Evolutionary conservation across 2,888 invertebrate genomes (phyloP).

Genomic region (Drosophila lacicola): DNA sequence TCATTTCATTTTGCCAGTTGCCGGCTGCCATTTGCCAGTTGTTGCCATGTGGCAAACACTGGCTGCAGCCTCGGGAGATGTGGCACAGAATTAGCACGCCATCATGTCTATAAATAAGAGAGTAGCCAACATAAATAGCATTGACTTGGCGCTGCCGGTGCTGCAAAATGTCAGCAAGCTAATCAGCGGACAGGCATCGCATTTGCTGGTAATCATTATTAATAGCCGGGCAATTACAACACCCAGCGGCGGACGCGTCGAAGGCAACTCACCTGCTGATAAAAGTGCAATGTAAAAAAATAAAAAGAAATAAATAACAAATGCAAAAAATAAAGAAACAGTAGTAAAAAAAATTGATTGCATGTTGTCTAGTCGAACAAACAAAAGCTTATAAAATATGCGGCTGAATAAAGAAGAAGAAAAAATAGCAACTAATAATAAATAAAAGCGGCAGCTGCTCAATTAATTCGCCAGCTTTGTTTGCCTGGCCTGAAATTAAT

Average conservation of each 20-base stretch:
- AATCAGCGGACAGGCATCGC: constrained; percentile 70
- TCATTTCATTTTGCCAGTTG: constrained; percentile 55
- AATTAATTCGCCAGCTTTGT: constrained; percentile 68
- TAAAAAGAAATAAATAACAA: constrained; percentile 16
- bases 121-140: constrained; percentile 68
- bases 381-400: constrained; percentile 67
- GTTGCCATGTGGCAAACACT: constrained; percentile 37
- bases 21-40: constrained; percentile 18
- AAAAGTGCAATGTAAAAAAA: constrained; percentile 38
- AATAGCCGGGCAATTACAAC: constrained; percentile 74
- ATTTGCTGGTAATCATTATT: constrained; percentile 73
- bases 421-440: constrained; percentile 42
- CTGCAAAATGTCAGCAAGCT: constrained; percentile 71
- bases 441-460: constrained; percentile 68
- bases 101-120: constrained; percentile 72
- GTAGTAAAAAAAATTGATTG: constrained; percentile 36
- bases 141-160: constrained; percentile 39
- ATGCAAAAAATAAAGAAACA: constrained; percentile 16
- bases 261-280: constrained; percentile 52
- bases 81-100: constrained; percentile 69
- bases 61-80: constrained; percentile 48
- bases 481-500: constrained; percentile 65
- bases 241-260: constrained; percentile 44
- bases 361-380: constrained; percentile 52
- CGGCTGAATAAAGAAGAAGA: constrained; percentile 29